phyloP scores from a whole-genome alignment of 2,113 vertebrate species.

The Halichoeres trimaculatus region DNA sequence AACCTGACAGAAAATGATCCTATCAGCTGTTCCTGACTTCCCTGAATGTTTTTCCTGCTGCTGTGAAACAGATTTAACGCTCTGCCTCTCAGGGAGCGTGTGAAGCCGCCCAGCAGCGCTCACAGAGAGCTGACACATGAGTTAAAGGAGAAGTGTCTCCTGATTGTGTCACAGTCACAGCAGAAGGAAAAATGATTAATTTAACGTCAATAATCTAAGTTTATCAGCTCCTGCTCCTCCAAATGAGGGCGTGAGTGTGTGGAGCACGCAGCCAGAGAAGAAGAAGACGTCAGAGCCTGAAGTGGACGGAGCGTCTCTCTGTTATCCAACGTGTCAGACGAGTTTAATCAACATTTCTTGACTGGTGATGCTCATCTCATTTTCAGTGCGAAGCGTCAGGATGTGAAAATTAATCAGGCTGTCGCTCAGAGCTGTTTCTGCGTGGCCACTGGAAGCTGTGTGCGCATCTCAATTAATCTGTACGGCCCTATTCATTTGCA shows the following conservation, averaged over 20 bases:
- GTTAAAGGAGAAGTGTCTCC: background rate
- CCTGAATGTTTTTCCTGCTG: background rate
- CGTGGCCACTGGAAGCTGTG: background rate
- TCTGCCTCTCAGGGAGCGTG: background rate
- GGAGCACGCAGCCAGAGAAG: background rate
- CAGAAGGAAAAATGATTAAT: background rate
- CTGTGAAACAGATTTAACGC: background rate
- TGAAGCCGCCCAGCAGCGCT: background rate
- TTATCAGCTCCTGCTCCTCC: background rate
- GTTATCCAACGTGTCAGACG: background rate
- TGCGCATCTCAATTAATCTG: background rate
- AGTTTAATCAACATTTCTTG: background rate
- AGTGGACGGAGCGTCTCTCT: background rate
- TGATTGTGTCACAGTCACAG: background rate
- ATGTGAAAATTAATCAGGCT: conserved; percentile 1
- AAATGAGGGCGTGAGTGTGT: background rate
- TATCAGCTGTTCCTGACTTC: background rate
- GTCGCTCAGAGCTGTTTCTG: background rate
- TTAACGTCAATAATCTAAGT: background rate
- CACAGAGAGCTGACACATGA: background rate
- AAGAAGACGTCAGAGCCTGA: background rate
- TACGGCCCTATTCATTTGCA: background rate
- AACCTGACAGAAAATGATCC: background rate
- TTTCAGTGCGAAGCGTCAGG: background rate
- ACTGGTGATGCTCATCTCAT: conserved; percentile 1